phyloP scores from a whole-genome alignment of 1,140 invertebrate genomes.

The Chironomus striatipennis region DNA sequence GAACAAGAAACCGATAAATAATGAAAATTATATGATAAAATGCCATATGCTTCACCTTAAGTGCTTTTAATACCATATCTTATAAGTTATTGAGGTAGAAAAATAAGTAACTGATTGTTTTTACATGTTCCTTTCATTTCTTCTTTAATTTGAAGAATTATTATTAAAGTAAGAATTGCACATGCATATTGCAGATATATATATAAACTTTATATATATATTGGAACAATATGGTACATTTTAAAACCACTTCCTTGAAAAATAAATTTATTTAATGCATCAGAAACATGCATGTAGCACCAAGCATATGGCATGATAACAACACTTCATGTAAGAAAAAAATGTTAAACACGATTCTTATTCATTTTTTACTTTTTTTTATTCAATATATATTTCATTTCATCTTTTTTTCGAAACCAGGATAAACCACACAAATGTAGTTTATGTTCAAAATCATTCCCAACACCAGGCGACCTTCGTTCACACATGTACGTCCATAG shows the following conservation, averaged over 20 bases:
- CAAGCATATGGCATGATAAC: conserved; percentile 10
- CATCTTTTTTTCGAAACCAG: too few species aligned
- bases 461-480: conserved; percentile 74
- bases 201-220: conserved; percentile 34
- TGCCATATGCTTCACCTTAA: too few species aligned
- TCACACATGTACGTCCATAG: conserved; percentile 78
- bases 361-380: conserved; percentile 28
- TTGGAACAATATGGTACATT: conserved; percentile 4
- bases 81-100: too few species aligned
- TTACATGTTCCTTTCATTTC: background rate
- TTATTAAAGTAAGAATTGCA: conserved; percentile 56
- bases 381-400: too few species aligned
- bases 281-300: conserved; percentile 7
- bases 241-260: conserved; percentile 56
- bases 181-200: conserved; percentile 62
- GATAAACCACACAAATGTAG: conserved; percentile 77
- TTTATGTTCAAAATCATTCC: conserved; percentile 72
- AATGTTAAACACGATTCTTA: conserved; percentile 16
- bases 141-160: conserved; percentile 22
- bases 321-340: conserved; percentile 13
- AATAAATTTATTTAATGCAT: conserved; percentile 41
- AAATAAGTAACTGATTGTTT: background rate
- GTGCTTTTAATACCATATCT: too few species aligned
- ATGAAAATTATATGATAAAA: too few species aligned
- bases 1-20: too few species aligned